Conservation (phyloP, 2,797 vertebrate species). For the Brachyrhaphis roseni region DNA sequence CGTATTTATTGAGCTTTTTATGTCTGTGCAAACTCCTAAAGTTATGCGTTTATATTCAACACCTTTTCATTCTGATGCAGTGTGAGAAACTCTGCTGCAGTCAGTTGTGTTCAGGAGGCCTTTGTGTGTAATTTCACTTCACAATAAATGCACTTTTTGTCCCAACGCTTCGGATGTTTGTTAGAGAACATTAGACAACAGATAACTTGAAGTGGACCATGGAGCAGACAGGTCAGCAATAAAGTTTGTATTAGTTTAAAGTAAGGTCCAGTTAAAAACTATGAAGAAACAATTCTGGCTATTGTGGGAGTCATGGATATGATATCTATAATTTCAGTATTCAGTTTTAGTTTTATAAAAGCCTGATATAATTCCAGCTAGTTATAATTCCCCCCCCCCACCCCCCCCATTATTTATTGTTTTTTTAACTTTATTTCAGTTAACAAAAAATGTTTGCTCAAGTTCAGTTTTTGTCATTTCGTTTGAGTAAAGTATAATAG, state of each 20-base stretch:
- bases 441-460: too few relatives aligned
- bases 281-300: not conserved
- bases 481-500: too few relatives aligned
- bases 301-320: not conserved
- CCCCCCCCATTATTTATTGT: too few relatives aligned
- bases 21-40: not conserved
- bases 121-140: not conserved
- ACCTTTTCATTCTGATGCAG: not conserved
- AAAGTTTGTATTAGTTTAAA: not conserved
- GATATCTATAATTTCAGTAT: too few relatives aligned
- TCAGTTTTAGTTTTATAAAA: too few relatives aligned
- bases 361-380: too few relatives aligned
- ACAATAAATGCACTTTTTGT: not conserved
- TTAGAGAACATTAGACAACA: not conserved
- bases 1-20: not conserved
- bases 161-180: not conserved
- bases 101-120: not conserved
- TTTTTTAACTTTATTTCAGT: too few relatives aligned
- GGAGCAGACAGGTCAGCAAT: not conserved
- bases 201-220: not conserved
- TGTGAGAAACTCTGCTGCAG: not conserved
- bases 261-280: not conserved
- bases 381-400: too few relatives aligned
- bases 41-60: not conserved
- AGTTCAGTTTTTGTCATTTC: too few relatives aligned